phyloP scores from a whole-genome alignment of 2,797 vertebrate genomes.

The Molossus alvarezi region DNA sequence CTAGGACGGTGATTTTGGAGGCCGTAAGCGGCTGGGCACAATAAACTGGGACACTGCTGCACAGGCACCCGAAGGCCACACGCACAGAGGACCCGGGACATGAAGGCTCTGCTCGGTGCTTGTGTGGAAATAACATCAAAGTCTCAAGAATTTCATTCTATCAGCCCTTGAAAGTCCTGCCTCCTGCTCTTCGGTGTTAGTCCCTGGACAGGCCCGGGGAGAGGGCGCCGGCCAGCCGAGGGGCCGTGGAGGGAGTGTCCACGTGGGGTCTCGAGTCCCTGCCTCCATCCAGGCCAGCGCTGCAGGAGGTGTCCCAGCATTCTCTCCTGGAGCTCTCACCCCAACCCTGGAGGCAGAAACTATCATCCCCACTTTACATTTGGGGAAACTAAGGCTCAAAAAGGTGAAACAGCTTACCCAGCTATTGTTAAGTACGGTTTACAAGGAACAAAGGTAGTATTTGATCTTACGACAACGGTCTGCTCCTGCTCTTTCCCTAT shows the following conservation, averaged over 20 bases:
- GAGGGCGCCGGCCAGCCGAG: constrained; percentile 5
- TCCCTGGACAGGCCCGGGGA: not conserved
- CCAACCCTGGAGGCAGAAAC: not conserved
- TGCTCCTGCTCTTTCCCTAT: not conserved
- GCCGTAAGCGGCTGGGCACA: constrained; percentile 88
- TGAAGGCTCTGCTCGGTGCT: constrained; percentile 77
- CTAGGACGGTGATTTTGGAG: constrained; percentile 87
- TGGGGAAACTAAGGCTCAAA: not conserved
- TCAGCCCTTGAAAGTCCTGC: constrained; percentile 80
- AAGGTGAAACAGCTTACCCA: not conserved
- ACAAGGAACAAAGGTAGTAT: not conserved
- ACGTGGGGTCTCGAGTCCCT: not conserved
- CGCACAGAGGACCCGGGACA: constrained; percentile 77
- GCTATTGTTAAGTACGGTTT: not conserved
- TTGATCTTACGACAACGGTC: not conserved
- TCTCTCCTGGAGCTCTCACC: not conserved
- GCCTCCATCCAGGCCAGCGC: accelerated
- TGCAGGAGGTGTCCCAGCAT: accelerated
- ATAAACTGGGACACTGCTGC: constrained; percentile 83
- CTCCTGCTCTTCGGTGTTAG: constrained; percentile 32
- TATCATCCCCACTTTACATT: not conserved
- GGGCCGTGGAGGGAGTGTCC: not conserved
- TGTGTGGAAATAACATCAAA: constrained; percentile 80
- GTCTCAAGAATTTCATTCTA: constrained; percentile 77
- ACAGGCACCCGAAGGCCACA: constrained; percentile 88